Conservation (phyloP, 1,140 invertebrate genomes). For the Drosophila fuyamai region DNA sequence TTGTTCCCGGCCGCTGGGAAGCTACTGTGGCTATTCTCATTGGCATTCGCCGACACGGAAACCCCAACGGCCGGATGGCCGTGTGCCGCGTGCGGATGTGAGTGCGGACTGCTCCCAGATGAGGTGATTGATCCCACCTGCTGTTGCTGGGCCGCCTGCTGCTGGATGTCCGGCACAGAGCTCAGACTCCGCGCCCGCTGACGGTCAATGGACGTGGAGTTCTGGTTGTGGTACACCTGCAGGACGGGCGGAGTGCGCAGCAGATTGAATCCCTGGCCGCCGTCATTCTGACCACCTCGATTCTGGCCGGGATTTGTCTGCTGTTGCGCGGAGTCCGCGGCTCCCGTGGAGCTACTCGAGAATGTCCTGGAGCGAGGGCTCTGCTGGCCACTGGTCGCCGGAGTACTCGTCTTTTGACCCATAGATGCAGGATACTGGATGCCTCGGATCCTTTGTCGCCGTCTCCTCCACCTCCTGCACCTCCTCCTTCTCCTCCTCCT, state of each 20-base stretch:
- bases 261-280: constrained; percentile 89
- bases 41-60: constrained; percentile 62
- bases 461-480: background rate
- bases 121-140: constrained; percentile 49
- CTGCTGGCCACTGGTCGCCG: constrained; percentile 88
- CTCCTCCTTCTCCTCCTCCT: constrained; percentile 6
- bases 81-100: constrained; percentile 51
- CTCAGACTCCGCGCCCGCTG: constrained; percentile 93
- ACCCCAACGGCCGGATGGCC: constrained; percentile 62
- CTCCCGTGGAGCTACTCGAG: constrained; percentile 90
- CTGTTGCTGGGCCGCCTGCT: constrained; percentile 65
- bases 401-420: constrained; percentile 94
- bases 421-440: constrained; percentile 84
- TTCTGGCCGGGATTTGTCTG: constrained; percentile 12
- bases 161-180: constrained; percentile 91
- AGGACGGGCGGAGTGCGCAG: constrained; percentile 90
- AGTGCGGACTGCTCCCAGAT: constrained; percentile 59
- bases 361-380: constrained; percentile 91
- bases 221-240: constrained; percentile 86
- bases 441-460: constrained; percentile 12
- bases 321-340: constrained; percentile 85
- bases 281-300: constrained; percentile 23
- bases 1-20: constrained; percentile 56
- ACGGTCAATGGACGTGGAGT: constrained; percentile 86
- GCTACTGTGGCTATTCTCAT: constrained; percentile 84